Base-by-base conservation (phyloP, 2,113 vertebrate genomes). In the Dendrocopos noguchii region DNA sequence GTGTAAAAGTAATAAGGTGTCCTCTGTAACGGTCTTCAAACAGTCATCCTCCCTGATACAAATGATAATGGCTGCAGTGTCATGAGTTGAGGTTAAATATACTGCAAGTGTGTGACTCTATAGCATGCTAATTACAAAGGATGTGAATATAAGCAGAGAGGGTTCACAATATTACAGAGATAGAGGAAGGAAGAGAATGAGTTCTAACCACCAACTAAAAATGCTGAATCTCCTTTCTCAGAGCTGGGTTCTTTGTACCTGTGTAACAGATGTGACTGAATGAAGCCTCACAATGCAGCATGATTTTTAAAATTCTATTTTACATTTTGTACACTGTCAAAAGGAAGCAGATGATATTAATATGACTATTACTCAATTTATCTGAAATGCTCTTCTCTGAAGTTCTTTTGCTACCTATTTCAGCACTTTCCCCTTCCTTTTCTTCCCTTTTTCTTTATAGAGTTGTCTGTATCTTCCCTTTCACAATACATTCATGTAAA, bases 401-500 rank as follows among this genome's bases (percentile, higher is more conserved):
- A 72, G 53, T 47, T 66, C 46, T 84, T 78, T 50, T 77, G 21
- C 77, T 65, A 24, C 7, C 25, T 46, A 3, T 52, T 89, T 78
- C 34, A 61, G 65, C 18, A 74, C 12, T 22, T 83, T 64, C 34
- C 25, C 27, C 34, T 74, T 79, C 80, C 17, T 36, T 80, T 79
- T 71, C 42, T 53, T 25, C 6, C 14, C 17, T 27, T 47, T 67
- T 65, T 44, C 85, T 79, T 84, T 44, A 47, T 31, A 72, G 53
- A 72, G 79, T 24, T 86, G 82, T 64, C 95, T 90, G 7, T 66
- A 75, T 65, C 72, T 85, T 74, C 44, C 87, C 88, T 80, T 94
- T 95, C 93, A 84, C 71, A 91, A 84, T 27, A 88, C 53, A 85
- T 96, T 90, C 90, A 53, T 91, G 76, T 90, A 84, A 94, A 94